Conservation (phyloP, 2,113 vertebrate genomes). For the Amazona guildingii region DNA sequence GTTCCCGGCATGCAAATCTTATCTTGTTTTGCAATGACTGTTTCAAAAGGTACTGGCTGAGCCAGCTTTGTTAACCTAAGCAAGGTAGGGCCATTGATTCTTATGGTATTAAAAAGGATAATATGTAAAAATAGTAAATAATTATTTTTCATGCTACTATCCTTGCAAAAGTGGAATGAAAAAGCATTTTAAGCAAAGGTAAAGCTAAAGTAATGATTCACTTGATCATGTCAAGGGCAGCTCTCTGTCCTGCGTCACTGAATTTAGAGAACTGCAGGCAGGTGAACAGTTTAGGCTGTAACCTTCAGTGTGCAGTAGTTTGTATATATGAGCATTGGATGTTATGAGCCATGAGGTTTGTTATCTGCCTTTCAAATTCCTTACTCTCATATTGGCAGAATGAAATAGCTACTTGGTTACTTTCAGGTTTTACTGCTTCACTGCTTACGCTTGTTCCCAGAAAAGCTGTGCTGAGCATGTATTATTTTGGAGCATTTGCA, state of each 20-base stretch:
- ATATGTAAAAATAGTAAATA: neutral
- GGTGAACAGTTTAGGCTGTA: neutral
- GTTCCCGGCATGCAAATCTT: neutral
- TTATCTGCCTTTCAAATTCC: neutral
- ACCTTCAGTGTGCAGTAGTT: neutral
- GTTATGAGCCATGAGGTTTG: neutral
- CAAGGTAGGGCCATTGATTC: neutral
- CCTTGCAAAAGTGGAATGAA: neutral
- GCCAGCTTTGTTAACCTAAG: neutral
- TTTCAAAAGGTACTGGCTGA: neutral
- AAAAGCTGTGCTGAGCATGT: neutral
- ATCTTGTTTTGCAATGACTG: neutral
- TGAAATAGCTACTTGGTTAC: neutral
- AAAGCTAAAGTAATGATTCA: neutral
- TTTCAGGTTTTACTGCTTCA: neutral
- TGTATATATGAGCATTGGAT: accelerated
- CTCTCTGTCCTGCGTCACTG: neutral
- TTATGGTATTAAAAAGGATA: neutral
- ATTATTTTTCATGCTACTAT: neutral
- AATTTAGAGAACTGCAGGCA: neutral
- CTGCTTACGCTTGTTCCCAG: neutral
- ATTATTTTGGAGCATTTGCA: neutral
- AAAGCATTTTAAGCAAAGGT: neutral
- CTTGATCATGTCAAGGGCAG: neutral
- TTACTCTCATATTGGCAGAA: neutral